Evolutionary conservation across 2,888 invertebrate genomes (phyloP).

Genomic region (Perithous albicinctus): DNA sequence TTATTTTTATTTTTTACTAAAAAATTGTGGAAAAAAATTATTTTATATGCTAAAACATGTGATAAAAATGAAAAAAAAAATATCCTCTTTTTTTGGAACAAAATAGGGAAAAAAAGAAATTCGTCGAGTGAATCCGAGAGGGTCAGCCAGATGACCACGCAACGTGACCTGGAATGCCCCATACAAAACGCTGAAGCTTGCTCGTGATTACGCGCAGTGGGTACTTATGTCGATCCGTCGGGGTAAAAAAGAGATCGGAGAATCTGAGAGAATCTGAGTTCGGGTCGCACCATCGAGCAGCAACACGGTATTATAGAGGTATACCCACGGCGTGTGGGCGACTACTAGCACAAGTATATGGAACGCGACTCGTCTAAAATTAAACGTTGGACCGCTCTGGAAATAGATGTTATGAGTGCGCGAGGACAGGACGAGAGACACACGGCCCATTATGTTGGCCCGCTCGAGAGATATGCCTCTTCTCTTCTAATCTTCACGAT

Average conservation of each 20-base stretch:
- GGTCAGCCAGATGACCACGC: too few relatives aligned
- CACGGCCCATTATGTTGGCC: constrained; percentile 77
- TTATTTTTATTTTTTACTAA: too few relatives aligned
- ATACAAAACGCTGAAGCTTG: constrained; percentile 10
- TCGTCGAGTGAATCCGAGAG: too few relatives aligned
- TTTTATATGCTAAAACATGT: too few relatives aligned
- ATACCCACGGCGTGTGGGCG: constrained; percentile 78
- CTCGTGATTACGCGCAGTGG: background rate
- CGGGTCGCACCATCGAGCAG: constrained; percentile 5
- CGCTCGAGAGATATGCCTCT: constrained; percentile 29
- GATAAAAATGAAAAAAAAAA: too few relatives aligned
- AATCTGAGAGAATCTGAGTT: constrained; percentile 30
- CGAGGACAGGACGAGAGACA: constrained; percentile 84
- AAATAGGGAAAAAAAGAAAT: too few relatives aligned
- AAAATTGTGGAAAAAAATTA: too few relatives aligned
- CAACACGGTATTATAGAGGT: constrained; percentile 34
- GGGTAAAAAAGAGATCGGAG: constrained; percentile 8
- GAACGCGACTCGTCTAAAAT: constrained; percentile 83
- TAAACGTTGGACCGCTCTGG: constrained; percentile 83
- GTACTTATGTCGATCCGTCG: constrained; percentile 2
- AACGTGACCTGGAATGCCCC: background rate
- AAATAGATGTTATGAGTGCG: constrained; percentile 85
- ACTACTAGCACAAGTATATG: constrained; percentile 82
- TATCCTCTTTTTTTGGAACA: too few relatives aligned
- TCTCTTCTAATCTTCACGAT: constrained; percentile 10